Percentiles rank a stretch among this genome's conserved stretches.
These are phyloP conservation scores for Dendrolimus houi DNA, from an alignment of 2,888 invertebrate species.

Conservation along the genomic window DNA sequence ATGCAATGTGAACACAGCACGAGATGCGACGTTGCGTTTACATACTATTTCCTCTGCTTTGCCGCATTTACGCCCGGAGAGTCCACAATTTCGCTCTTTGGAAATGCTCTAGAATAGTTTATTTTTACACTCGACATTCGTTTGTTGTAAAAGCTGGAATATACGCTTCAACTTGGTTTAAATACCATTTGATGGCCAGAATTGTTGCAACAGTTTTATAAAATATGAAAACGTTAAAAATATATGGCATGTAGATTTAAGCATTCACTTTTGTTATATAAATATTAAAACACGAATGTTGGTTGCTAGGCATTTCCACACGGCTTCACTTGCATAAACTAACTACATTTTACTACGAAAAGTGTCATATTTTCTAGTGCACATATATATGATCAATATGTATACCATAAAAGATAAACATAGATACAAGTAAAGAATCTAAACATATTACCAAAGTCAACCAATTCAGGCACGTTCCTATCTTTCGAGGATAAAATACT, in stretches of 20 bases:
- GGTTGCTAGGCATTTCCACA: no score
- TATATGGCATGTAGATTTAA: no score
- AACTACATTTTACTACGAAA: neutral
- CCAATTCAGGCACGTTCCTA: no score
- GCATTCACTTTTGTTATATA: no score
- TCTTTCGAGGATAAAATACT: no score
- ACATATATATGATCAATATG: neutral
- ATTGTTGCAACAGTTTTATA: neutral
- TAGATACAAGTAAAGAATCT: no score
- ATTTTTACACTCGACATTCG: neutral
- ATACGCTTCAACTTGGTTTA: neutral
- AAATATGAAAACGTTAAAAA: no score
- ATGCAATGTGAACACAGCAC: slow-evolving; percentile 13
- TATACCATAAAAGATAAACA: no score
- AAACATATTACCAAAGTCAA: no score
- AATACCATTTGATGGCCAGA: neutral
- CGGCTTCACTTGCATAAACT: neutral
- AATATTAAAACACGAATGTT: no score
- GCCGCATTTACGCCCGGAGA: slow-evolving; percentile 29
- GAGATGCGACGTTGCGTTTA: slow-evolving; percentile 36
- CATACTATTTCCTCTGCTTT: slow-evolving; percentile 55
- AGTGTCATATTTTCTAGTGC: neutral
- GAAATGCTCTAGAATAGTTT: slow-evolving; percentile 2
- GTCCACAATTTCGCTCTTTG: slow-evolving; percentile 28
- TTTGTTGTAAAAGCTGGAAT: neutral